Evolutionary conservation across 2,113 vertebrate genomes (phyloP).

Genomic region (Mungos mungo): DNA sequence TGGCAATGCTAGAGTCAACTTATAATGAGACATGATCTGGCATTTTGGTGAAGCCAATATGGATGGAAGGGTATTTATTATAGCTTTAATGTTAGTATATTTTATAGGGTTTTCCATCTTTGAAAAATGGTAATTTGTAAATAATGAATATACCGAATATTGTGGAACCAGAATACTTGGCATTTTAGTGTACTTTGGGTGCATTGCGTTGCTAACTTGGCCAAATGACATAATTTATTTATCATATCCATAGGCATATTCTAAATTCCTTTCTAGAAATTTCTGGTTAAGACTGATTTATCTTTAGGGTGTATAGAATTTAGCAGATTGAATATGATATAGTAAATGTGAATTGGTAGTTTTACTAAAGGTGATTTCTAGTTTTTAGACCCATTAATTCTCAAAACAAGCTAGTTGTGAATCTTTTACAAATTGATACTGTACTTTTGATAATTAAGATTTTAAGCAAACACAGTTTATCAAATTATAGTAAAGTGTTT

Average conservation of each 20-base stretch:
- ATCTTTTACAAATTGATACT: background rate
- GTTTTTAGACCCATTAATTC: background rate
- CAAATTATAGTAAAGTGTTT: background rate
- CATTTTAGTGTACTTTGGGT: background rate
- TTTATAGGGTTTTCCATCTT: background rate
- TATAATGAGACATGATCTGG: background rate
- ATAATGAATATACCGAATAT: background rate
- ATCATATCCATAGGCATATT: background rate
- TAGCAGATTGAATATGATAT: background rate
- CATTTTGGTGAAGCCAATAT: background rate
- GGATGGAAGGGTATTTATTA: background rate
- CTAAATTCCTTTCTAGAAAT: background rate
- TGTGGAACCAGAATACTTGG: background rate
- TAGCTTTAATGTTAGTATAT: background rate
- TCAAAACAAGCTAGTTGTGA: background rate
- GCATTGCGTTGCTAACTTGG: background rate
- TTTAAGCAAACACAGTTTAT: background rate
- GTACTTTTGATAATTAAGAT: background rate
- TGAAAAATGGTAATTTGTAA: background rate
- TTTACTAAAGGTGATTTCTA: background rate
- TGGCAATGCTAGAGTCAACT: background rate
- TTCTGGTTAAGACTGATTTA: background rate
- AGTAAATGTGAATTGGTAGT: background rate
- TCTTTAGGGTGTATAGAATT: background rate
- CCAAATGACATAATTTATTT: background rate